Percentiles rank a stretch among this genome's conserved stretches.
Evolutionary conservation across 2,113 vertebrate species (phyloP).

Genomic region (Nematolebias whitei): DNA sequence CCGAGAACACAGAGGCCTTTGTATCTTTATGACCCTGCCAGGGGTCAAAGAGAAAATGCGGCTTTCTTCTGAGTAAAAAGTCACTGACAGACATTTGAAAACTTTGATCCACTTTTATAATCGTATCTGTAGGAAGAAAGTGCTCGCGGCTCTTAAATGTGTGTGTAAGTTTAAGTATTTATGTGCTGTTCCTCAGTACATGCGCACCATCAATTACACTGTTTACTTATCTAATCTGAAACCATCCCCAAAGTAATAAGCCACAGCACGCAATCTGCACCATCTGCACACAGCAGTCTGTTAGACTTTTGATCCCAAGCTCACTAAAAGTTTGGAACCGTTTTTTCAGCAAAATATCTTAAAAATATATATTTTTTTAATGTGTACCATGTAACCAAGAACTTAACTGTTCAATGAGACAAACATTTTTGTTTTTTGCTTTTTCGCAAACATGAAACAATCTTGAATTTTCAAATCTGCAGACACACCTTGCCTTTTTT

Average conservation of each 20-base stretch:
- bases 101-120: not conserved
- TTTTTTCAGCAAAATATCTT: too few species aligned
- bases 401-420: too few species aligned
- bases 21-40: not conserved
- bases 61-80: not conserved
- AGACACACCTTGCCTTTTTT: slow-evolving; percentile 16
- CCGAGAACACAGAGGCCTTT: not conserved
- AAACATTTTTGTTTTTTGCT: not conserved
- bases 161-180: not conserved
- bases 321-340: not conserved
- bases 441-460: not conserved
- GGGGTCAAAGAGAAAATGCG: not conserved
- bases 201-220: not conserved
- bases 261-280: slow-evolving; percentile 5
- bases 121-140: slow-evolving; percentile 11
- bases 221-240: not conserved
- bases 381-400: not conserved
- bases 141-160: not conserved
- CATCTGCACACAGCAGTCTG: too few species aligned
- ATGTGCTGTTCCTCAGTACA: not conserved
- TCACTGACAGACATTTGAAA: not conserved
- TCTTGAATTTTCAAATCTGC: slow-evolving; percentile 15
- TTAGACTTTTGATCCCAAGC: slow-evolving; percentile 45
- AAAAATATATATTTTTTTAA: not conserved
- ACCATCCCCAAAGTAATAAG: slow-evolving; percentile 20